Base-by-base conservation (phyloP, 2,797 vertebrate species). In the Acrossocheilus fasciatus region DNA sequence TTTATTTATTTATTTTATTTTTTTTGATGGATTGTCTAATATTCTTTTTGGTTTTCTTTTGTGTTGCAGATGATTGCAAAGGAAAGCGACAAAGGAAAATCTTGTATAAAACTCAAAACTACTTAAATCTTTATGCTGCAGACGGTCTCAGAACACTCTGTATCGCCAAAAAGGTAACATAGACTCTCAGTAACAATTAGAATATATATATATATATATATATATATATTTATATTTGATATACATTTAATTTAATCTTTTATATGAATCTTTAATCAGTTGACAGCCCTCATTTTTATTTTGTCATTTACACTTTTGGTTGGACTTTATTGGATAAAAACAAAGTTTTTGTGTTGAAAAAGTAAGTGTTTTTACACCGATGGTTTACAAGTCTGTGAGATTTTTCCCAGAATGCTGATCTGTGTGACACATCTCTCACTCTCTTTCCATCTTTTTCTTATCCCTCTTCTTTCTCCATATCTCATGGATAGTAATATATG, bases 131-230 rank as follows among this genome's bases (percentile, higher is more conserved):
- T 50, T 99, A 99, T 6, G 98, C 98, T 1, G 95, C 96, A 30
- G 96, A 98, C 70, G 98, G 98, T 64, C 96, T 99, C 4, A 93
- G 98, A n/a, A 99, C 98, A 0, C 93, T 99, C 9, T 99, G 98
- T 92, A 98, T 99, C 20, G 98, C 98, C 81, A 99, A 98, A 94
- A 97, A 97, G 96, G 98, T 99, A 94, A 96, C 95, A 41, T 68
- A 64, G 57, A 36, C 43, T 64, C 43, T 26, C 9, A 39, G 26
- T 50, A 66, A 45, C 20, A 47, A 34, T 62, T 57, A 54, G 10
- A 54, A 6, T 2, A 17, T 54, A 59, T 59, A n/a, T 12, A 12
- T n/a, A 1, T 1, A 43, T 45, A n/a, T n/a, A n/a, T n/a, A n/a
- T 54, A 6, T 2, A 17, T 54, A 59, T 59, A n/a, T 12, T 26